A percentile compares a stretch with the other conserved stretches of the same genome.
Evolutionary conservation across 2,888 invertebrate species (phyloP).

Genomic region (Eilema sororculum): DNA sequence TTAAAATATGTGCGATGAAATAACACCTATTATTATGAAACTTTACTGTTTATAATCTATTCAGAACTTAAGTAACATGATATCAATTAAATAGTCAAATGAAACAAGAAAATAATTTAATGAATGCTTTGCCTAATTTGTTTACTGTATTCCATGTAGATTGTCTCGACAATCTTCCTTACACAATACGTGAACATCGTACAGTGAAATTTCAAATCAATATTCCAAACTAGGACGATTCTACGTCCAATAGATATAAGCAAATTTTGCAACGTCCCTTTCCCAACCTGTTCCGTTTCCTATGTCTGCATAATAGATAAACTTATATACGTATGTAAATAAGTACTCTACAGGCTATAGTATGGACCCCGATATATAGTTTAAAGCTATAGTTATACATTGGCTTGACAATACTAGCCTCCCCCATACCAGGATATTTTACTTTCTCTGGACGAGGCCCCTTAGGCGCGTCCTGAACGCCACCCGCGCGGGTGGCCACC

Average conservation of each 20-base stretch:
- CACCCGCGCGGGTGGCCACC: conserved; percentile 60
- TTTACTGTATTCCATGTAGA: neutral
- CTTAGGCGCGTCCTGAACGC: conserved; percentile 76
- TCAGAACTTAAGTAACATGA: neutral
- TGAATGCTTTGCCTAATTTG: neutral
- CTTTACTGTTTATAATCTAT: neutral
- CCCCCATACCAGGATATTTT: conserved; percentile 86
- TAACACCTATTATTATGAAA: neutral
- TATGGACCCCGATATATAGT: conserved; percentile 83
- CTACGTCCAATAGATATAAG: conserved; percentile 72
- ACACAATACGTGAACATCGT: conserved; percentile 29
- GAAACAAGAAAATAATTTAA: neutral
- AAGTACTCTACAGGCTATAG: conserved; percentile 77
- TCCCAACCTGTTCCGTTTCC: conserved; percentile 80
- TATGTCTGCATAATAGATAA: conserved; percentile 86
- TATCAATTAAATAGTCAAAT: too few species aligned
- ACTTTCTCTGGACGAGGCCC: conserved; percentile 86
- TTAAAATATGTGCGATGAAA: too few species aligned
- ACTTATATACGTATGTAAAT: conserved; percentile 85
- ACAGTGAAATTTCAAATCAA: conserved; percentile 60
- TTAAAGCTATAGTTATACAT: conserved; percentile 86
- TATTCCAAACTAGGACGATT: conserved; percentile 64
- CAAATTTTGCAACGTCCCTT: conserved; percentile 76
- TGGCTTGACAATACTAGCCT: conserved; percentile 86
- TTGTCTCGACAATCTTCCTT: neutral